phyloP scores from a whole-genome alignment of 2,113 vertebrate species.

The Vulpes vulpes region DNA sequence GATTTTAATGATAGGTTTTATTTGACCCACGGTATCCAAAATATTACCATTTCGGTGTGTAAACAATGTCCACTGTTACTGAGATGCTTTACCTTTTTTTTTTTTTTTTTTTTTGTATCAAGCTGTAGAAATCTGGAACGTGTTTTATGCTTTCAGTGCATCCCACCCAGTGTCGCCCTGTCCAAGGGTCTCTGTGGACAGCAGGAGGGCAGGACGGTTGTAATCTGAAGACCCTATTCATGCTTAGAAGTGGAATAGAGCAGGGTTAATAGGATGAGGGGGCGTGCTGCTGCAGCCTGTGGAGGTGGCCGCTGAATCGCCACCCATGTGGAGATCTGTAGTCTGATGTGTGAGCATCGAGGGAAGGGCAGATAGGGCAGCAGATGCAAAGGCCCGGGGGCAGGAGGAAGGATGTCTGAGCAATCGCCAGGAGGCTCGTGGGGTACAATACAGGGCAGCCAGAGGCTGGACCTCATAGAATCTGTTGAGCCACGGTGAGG shows the following conservation, averaged over 20 bases:
- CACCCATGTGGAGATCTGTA: too few species aligned
- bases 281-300: fast-evolving
- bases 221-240: not conserved
- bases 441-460: fast-evolving
- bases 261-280: fast-evolving
- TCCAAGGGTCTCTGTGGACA: not conserved
- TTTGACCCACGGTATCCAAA: not conserved
- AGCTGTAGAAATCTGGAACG: not conserved
- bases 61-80: not conserved
- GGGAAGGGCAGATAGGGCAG: not conserved
- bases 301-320: fast-evolving
- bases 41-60: not conserved
- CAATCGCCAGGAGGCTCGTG: fast-evolving
- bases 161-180: not conserved
- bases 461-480: not conserved
- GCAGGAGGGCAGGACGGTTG: fast-evolving
- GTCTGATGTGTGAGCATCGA: fast-evolving
- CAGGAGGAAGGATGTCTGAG: not conserved
- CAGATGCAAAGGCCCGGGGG: not conserved
- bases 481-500: not conserved
- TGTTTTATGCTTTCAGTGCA: fast-evolving
- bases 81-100: not conserved
- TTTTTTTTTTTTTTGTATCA: not conserved
- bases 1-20: not conserved
- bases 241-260: fast-evolving